Evolutionary conservation across 2,797 vertebrate species (phyloP).

Genomic region (Phylloscopus collybita): DNA sequence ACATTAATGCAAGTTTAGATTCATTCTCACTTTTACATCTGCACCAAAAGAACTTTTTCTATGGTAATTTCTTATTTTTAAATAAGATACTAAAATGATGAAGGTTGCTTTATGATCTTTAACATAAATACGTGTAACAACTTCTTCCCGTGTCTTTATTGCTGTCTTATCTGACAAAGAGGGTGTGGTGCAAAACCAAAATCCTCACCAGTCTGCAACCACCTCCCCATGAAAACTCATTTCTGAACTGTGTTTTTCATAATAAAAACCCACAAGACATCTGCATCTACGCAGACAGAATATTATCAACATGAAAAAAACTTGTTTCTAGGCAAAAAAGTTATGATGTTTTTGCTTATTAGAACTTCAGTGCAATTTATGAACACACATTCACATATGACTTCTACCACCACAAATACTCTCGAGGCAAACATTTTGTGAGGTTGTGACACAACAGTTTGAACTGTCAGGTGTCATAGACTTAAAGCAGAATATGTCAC

Average conservation of each 20-base stretch:
- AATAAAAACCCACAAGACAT: neutral
- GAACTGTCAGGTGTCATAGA: neutral
- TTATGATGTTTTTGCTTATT: neutral
- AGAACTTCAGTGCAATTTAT: neutral
- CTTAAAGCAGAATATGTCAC: neutral
- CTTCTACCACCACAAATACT: neutral
- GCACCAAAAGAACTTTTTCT: neutral
- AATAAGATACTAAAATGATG: neutral
- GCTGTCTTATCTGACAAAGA: slow-evolving; percentile 74
- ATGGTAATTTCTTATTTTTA: neutral
- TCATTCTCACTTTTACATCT: neutral
- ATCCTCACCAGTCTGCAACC: slow-evolving; percentile 55
- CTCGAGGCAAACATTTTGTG: neutral
- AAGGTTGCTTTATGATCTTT: neutral
- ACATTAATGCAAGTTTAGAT: neutral
- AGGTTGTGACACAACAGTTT: neutral
- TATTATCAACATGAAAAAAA: neutral
- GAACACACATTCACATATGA: neutral
- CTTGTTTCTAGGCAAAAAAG: neutral
- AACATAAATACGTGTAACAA: neutral
- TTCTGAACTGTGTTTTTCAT: neutral
- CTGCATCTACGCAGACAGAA: neutral
- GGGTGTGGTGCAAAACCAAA: slow-evolving; percentile 70
- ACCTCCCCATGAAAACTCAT: slow-evolving; percentile 10
- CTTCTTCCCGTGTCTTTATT: neutral